Base-by-base conservation (phyloP, 2,113 vertebrate species). In the Garra rufa region DNA sequence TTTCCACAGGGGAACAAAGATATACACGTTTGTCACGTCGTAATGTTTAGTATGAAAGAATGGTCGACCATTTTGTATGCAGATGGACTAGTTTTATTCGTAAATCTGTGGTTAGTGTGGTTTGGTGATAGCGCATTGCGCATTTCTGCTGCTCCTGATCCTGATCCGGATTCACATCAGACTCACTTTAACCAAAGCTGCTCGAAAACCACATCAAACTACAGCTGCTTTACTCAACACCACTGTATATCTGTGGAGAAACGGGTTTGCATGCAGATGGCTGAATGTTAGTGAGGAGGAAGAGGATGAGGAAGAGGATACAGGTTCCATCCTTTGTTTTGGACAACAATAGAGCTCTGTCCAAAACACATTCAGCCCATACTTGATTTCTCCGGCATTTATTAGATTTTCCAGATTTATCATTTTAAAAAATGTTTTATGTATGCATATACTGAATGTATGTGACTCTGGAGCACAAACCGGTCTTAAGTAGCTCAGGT, bases 91-190 rank as follows among this genome's bases (percentile, higher is more conserved):
- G 8, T 52, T 70, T 57, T 69, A 2, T 30, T 30, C 10, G 11
- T 6, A 10, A 48, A 38, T 1, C 57, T 77, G 59, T n/a, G 52
- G 34, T 30, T 63, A 11, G 0, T 38, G 50, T 15, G 30, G 3
- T 57, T 88, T 34, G 34, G 5, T 34, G 89, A 87, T 88, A 92
- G 88, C 92, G 92, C 93, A 93, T 84, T 94, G 92, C 91, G 92
- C 90, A 90, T 92, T 93, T 92, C 46, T 48, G 46, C 14, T 1
- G 43, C 6, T 43, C 43, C 9, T 3, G 43, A 43, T 43, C 43
- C 9, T 3, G 34, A 34, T 3, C 34, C 34, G 34, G 34, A 34
- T 3, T 34, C 34, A 34, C n/a, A n/a, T n/a, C n/a, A n/a, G n/a
- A n/a, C n/a, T n/a, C n/a, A n/a, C n/a, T n/a, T n/a, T n/a, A n/a